These are phyloP conservation scores for Chaetorhynchus papuensis DNA, from an alignment of 2,113 vertebrate species.

Conservation along the genomic window DNA sequence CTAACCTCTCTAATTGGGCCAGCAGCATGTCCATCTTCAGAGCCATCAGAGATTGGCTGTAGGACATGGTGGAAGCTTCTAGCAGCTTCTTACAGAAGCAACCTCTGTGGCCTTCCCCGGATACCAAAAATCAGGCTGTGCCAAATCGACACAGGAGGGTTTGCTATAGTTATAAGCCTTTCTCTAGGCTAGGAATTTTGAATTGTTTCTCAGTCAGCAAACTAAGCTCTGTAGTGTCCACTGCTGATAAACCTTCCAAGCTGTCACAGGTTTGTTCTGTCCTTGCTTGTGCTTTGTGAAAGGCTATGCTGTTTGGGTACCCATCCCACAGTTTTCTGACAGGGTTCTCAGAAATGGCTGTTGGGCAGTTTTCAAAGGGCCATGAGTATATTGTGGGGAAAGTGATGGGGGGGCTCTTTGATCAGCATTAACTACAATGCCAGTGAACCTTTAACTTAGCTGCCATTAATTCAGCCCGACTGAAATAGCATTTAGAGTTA, in stretches of 20 bases:
- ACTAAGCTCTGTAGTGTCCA: not conserved
- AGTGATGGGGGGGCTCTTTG: not conserved
- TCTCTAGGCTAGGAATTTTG: not conserved
- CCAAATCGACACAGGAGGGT: too few species aligned
- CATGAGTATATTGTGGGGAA: not conserved
- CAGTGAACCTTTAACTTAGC: slow-evolving; percentile 5
- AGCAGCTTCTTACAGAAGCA: too few species aligned
- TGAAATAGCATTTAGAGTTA: slow-evolving; percentile 44
- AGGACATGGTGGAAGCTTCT: too few species aligned
- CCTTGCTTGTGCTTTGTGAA: not conserved
- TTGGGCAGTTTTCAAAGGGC: not conserved
- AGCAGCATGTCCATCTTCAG: too few species aligned
- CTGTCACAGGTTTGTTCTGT: not conserved
- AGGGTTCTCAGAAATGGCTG: not conserved
- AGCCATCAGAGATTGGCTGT: too few species aligned
- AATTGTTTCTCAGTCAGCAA: not conserved
- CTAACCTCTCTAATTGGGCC: too few species aligned
- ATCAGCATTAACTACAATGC: not conserved
- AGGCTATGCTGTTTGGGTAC: not conserved
- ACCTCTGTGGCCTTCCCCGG: too few species aligned
- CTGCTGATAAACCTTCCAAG: not conserved
- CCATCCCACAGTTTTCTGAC: not conserved
- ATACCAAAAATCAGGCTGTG: too few species aligned
- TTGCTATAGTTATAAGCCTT: not conserved
- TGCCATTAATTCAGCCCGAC: not conserved